A percentile compares a stretch with the other conserved stretches of the same genome.
Evolutionary conservation across 2,888 invertebrate species (phyloP).

Genomic region (Latrodectus hesperus): DNA sequence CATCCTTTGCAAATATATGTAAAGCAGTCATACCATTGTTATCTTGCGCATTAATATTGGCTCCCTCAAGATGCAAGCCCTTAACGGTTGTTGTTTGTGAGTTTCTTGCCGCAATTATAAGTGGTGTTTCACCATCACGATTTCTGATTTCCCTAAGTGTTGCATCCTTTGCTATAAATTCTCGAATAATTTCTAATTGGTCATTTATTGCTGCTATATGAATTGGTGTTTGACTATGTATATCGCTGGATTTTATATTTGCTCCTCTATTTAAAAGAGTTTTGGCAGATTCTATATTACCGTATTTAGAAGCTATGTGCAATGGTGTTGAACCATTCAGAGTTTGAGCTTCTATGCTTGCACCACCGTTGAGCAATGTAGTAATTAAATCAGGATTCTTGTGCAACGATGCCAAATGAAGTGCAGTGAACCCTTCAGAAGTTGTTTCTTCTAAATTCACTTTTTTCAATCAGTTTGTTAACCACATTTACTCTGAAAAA

Average conservation of each 20-base stretch:
- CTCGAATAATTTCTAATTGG: not conserved
- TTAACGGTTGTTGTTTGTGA: not conserved
- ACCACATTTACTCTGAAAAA: not conserved
- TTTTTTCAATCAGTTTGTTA: not conserved
- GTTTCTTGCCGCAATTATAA: not conserved
- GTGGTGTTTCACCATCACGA: not conserved
- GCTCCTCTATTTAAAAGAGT: not conserved
- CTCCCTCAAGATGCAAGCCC: not conserved
- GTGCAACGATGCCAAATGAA: not conserved
- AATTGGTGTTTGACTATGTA: not conserved
- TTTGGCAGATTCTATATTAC: not conserved
- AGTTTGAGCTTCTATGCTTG: not conserved
- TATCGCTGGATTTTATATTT: not conserved
- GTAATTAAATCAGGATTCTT: not conserved
- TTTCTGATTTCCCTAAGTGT: not conserved
- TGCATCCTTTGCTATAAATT: not conserved
- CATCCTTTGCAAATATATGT: not conserved
- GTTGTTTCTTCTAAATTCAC: not conserved
- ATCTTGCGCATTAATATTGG: not conserved
- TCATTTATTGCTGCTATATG: not conserved
- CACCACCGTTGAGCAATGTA: not conserved
- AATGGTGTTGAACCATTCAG: constrained; percentile 1
- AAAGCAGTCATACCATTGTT: not conserved
- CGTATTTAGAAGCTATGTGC: not conserved
- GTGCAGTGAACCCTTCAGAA: not conserved